phyloP scores from a whole-genome alignment of 2,888 invertebrate species.

The Dynastes hyllus region DNA sequence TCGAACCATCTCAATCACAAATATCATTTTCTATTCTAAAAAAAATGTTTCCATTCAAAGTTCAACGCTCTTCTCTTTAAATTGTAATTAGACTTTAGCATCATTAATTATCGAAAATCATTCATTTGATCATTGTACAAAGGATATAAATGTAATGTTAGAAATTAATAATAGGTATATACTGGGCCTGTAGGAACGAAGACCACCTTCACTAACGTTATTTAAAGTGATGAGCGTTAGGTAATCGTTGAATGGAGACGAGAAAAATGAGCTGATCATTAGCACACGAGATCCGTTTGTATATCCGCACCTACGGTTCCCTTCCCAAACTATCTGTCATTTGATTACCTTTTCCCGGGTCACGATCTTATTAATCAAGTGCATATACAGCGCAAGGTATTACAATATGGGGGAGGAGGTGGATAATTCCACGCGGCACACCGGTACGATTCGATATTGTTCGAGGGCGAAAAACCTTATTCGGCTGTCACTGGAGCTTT shows the following conservation, averaged over 20 bases:
- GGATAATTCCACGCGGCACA: not conserved
- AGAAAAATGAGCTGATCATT: slow-evolving; percentile 43
- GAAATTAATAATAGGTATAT: slow-evolving; percentile 36
- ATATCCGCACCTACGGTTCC: slow-evolving; percentile 4
- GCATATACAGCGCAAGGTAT: slow-evolving; percentile 53
- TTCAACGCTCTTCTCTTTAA: slow-evolving; percentile 19
- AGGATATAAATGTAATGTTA: slow-evolving; percentile 31
- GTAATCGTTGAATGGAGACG: slow-evolving; percentile 21
- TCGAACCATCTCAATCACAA: not conserved
- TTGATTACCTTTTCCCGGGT: slow-evolving; percentile 49
- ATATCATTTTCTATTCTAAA: no score
- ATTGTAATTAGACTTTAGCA: slow-evolving; percentile 17
- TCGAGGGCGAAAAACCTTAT: slow-evolving; percentile 62
- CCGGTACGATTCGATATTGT: slow-evolving; percentile 64
- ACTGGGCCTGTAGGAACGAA: not conserved
- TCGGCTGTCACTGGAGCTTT: slow-evolving; percentile 64
- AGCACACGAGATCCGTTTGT: not conserved
- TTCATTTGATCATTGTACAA: slow-evolving; percentile 32
- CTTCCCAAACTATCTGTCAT: slow-evolving; percentile 40
- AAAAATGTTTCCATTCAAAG: not conserved
- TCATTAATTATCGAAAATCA: slow-evolving; percentile 39
- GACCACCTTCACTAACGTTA: slow-evolving; percentile 1
- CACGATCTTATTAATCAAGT: slow-evolving; percentile 64
- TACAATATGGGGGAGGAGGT: slow-evolving; percentile 53
- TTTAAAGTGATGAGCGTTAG: slow-evolving; percentile 10